Base-by-base conservation (phyloP, 2,888 invertebrate genomes). In the Chrysolina haemoptera region DNA sequence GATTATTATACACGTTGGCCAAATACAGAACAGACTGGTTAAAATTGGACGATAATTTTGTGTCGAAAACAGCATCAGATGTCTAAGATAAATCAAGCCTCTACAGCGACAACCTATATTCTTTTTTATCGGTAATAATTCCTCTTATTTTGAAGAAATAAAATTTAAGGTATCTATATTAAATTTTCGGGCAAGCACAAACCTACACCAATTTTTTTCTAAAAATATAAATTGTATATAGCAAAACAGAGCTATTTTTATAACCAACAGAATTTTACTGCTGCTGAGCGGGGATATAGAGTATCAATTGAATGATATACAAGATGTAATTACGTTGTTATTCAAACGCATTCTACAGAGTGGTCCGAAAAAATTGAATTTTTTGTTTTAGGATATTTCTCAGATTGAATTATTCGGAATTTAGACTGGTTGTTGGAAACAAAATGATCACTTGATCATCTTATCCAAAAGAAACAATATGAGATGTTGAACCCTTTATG, bases 181-280 rank as follows among this genome's bases (percentile, higher is more conserved):
- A 1, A 46, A 46, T 46, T 46, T 46, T n/a, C 46, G 46, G 14
- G 20, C 12, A 6, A 22, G 12, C 12, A 55, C 18, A 55, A 22
- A 20, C 22, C 55, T 20, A 55, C 35, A 14, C 46, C n/a, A n/a
- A n/a, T 59, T 1, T 59, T 20, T n/a, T 16, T 59, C 10, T 16
- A 27, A 59, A 59, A 27, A 59, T 59, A 59, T 14, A 12, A 27
- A 59, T n/a, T 27, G 35, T 27, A n/a, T 59, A 55, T 55, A 22
- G 9, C 35, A 59, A 59, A 59, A 27, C 59, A 35, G n/a, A 8
- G 59, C 59, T 59, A 59, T 59, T 59, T 59, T 59, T 59, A 22
- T 59, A 27, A 59, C 35, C 6, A 14, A 46, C 46, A 10, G 14
- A 59, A 35, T n/a, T 53, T 22, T 59, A 27, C 59, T 59, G 22